Base-by-base conservation (phyloP, 2,113 vertebrate species). In the Pomatostomus ruficeps region DNA sequence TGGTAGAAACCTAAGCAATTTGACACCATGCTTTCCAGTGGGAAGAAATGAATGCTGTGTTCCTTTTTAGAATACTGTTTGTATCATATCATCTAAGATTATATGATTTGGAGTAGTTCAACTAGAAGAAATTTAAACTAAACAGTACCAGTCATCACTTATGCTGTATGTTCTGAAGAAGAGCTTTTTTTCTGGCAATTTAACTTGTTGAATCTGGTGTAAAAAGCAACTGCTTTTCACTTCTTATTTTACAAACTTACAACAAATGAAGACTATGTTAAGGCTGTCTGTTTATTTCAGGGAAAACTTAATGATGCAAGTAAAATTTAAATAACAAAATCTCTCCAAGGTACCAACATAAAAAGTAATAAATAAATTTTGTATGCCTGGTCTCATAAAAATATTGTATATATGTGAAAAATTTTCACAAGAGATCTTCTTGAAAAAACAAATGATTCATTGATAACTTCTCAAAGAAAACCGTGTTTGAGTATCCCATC, bases 401-500 rank as follows among this genome's bases (percentile, higher is more conserved):
- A 90, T 89, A 73, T 74, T 59, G 51, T 54, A 77, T 84, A 74
- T 88, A 87, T 83, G 35, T 77, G 55, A 91, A 93, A 84, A 79
- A 62, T 17, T 15, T 75, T 57, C 61, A 49, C 16, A 77, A 68
- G 17, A 72, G 5, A n/a, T 51, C 24, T 49, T 92, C 66, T 93
- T 89, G 74, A 63, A 24, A 43, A 57, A 55, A 52, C 70, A 95
- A 93, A 84, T 91, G 36, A 35, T 17, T 66, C 20, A 85, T 72
- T 94, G 82, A 93, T 88, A 97, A 40, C 6, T 82, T 40, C 46
- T 95, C 26, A 85, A 72, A 87, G 63, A 61, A 91, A 97, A 95
- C 25, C 9, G 11, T 45, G 21, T 21, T 67, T 93, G 24, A 71
- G 33, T 29, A 73, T 36, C n/a, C 26, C 92, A 77, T 61, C 36